Evolutionary conservation across 2,888 invertebrate genomes (phyloP), one percentile per base, ranked within the genome.

Genomic region (Rotaria socialis): DNA sequence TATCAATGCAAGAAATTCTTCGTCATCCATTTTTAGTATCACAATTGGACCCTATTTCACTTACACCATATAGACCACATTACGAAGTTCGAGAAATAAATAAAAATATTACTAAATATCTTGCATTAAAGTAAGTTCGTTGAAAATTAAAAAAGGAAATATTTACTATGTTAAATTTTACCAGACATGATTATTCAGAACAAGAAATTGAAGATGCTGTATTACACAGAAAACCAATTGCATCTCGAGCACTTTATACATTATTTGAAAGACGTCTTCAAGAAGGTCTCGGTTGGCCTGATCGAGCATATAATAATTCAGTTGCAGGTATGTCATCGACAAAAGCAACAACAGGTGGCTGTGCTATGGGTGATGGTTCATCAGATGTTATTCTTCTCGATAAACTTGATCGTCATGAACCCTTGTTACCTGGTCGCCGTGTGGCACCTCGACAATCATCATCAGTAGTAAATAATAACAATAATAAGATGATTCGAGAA

Each of bases 1-100:
- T 89, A 41, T 88, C 88, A 27, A 88, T 89, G 80, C 88, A 88
- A 19, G 89, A 89, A 27, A 85, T 89, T 11, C 86, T 89, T 55
- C n/a, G 87, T 80, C 89, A 90, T 87, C 87, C 88, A 19, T 90
- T 89, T 89, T 67, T 89, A 55, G 86, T 89, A 7, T 88, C 89
- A 86, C 87, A 87, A 10, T 84, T 87, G n/a, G 56, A 60, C 41
- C 85, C 87, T 56, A 85, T 87, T 47, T 84, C 85, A 47, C 27
- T 85, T 41, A 87, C 85, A 80, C 87, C 87, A 19, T 87, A 67
- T 47, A 85, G 85, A 41, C 85, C 87, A 85, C 27, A 24, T 43
- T 52, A 50, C 67, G 87, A 87, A 52, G 41, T 41, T 19, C 84
- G 75, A 85, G 86, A 86, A 27, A 86, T 86, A 5, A 86, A 86